Evolutionary conservation across 2,797 vertebrate species (phyloP).

Genomic region (Cyclura pinguis): DNA sequence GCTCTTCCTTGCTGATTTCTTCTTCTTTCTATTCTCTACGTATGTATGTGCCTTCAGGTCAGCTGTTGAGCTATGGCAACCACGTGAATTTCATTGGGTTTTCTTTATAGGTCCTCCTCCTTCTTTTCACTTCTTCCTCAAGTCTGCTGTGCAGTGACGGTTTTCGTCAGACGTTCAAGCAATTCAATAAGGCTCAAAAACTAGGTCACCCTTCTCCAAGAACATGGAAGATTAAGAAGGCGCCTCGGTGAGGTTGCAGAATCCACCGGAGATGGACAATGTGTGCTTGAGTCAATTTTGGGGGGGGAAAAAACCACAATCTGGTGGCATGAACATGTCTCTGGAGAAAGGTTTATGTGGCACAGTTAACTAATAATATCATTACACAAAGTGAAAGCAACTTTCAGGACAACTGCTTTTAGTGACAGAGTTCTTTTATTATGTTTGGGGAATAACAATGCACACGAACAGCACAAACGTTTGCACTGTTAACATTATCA

Average conservation of each 20-base stretch:
- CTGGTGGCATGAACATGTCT: background rate
- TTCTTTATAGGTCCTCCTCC: too few relatives aligned
- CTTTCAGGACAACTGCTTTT: background rate
- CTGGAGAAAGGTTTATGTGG: conserved; percentile 32
- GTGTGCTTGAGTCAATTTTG: rapidly evolving
- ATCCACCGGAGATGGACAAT: background rate
- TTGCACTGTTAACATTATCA: background rate
- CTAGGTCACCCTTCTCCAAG: background rate
- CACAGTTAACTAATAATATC: background rate
- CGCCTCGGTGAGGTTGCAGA: background rate
- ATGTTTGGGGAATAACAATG: background rate
- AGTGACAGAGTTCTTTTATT: background rate
- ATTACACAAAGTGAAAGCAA: background rate
- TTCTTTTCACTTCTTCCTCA: too few relatives aligned
- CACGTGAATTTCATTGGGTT: too few relatives aligned
- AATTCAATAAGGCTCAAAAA: background rate
- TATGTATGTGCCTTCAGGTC: too few relatives aligned
- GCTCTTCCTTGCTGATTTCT: too few relatives aligned
- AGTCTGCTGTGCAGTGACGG: too few relatives aligned
- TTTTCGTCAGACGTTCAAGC: too few relatives aligned
- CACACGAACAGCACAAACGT: background rate
- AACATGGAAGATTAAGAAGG: rapidly evolving
- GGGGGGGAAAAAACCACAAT: background rate
- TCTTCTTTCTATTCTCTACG: too few relatives aligned
- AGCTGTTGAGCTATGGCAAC: too few relatives aligned